These are phyloP conservation scores for Potorous gilbertii DNA, from an alignment of 2,797 vertebrate species.

Conservation along the genomic window DNA sequence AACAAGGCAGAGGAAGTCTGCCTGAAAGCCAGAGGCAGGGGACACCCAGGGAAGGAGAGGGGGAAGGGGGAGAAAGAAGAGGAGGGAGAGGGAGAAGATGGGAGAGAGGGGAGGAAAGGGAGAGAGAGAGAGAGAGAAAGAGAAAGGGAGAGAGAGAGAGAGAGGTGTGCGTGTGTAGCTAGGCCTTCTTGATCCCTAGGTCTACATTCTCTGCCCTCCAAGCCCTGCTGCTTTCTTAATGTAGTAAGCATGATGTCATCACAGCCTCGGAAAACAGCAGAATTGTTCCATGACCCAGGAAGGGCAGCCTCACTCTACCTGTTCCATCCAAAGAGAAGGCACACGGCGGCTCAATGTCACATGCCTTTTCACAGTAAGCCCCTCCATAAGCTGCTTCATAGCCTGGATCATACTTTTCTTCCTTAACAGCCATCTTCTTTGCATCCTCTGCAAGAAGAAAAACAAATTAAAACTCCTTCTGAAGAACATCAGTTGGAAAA, in stretches of 20 bases:
- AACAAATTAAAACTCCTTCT: conserved; percentile 46
- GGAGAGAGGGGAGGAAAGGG: too few relatives aligned
- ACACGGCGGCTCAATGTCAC: conserved; percentile 87
- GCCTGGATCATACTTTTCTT: conserved; percentile 97
- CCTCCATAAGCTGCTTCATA: conserved; percentile 95
- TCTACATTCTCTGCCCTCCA: neutral
- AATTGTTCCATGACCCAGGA: neutral
- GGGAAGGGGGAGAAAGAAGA: too few relatives aligned
- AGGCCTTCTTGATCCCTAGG: neutral
- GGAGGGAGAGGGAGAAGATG: too few relatives aligned
- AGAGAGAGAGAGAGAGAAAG: too few relatives aligned
- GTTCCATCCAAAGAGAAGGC: conserved; percentile 85
- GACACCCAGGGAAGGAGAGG: neutral
- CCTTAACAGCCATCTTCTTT: conserved; percentile 96
- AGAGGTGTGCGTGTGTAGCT: too few relatives aligned
- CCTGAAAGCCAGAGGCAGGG: neutral
- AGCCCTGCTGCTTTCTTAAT: neutral
- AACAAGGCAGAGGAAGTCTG: neutral
- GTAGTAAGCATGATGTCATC: neutral
- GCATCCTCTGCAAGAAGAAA: conserved; percentile 91
- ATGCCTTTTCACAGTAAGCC: conserved; percentile 85
- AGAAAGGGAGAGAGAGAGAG: too few relatives aligned
- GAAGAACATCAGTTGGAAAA: neutral
- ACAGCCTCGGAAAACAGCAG: neutral
- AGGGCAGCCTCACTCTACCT: conserved; percentile 81